Percentiles rank a stretch among this genome's conserved stretches.
Evolutionary conservation across 2,797 vertebrate genomes (phyloP).

Genomic region (Propithecus deckenii): DNA sequence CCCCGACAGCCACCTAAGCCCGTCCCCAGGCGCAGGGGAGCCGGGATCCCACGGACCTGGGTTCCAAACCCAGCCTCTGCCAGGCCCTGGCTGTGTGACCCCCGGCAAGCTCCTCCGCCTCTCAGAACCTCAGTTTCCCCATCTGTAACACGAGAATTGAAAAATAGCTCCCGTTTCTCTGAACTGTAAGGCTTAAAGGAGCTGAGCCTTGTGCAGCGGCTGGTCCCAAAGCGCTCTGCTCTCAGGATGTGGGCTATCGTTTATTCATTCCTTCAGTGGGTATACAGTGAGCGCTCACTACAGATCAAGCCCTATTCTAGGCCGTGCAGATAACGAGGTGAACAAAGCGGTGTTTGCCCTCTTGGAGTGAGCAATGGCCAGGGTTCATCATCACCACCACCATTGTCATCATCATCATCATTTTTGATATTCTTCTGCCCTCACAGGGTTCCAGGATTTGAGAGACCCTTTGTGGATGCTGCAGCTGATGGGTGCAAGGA

Average conservation of each 20-base stretch:
- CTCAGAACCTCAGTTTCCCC: conserved; percentile 9
- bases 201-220: background rate
- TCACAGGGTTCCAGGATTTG: background rate
- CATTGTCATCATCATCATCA: too few species aligned
- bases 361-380: fast-evolving
- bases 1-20: background rate
- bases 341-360: background rate
- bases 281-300: background rate
- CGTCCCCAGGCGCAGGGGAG: fast-evolving
- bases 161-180: background rate
- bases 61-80: background rate
- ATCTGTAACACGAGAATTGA: background rate
- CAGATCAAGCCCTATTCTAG: fast-evolving
- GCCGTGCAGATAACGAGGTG: background rate
- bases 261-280: background rate
- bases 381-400: background rate
- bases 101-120: fast-evolving
- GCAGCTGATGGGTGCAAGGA: background rate
- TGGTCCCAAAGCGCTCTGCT: background rate
- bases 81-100: background rate
- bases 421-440: too few species aligned
- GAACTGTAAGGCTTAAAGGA: background rate
- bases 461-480: background rate
- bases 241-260: background rate
- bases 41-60: background rate